Evolutionary conservation across 2,888 invertebrate species (phyloP).

Genomic region (Hoplodrina blanda): DNA sequence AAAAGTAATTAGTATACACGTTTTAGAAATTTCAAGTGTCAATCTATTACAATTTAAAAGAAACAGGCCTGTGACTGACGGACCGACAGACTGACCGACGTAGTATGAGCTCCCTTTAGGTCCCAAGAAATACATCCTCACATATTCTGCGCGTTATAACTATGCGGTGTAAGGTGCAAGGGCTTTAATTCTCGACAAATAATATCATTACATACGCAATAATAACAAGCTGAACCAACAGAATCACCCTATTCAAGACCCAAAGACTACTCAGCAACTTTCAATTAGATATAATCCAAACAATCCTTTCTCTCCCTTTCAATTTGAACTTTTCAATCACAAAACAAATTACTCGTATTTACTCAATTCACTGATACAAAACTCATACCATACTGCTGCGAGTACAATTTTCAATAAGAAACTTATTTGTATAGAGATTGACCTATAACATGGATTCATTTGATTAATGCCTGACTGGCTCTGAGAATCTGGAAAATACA

Average conservation of each 20-base stretch:
- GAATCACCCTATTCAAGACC: constrained; percentile 9
- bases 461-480: not conserved
- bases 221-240: constrained; percentile 26
- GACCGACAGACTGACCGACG: no score
- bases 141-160: no score
- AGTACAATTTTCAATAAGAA: constrained; percentile 56
- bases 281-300: constrained; percentile 44
- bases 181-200: not conserved
- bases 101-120: no score
- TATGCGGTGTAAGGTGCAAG: no score
- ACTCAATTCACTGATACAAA: constrained; percentile 5
- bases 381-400: not conserved
- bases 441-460: constrained; percentile 73
- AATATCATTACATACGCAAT: not conserved
- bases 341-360: constrained; percentile 35
- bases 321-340: constrained; percentile 51
- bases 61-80: no score
- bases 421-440: constrained; percentile 71
- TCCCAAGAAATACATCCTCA: no score
- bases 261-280: constrained; percentile 41
- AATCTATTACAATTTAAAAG: no score
- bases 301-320: constrained; percentile 29
- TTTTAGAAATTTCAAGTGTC: no score
- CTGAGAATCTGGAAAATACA: no score
- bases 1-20: no score